Conservation (phyloP, 2,888 invertebrate genomes). For the Aquatica leii region DNA sequence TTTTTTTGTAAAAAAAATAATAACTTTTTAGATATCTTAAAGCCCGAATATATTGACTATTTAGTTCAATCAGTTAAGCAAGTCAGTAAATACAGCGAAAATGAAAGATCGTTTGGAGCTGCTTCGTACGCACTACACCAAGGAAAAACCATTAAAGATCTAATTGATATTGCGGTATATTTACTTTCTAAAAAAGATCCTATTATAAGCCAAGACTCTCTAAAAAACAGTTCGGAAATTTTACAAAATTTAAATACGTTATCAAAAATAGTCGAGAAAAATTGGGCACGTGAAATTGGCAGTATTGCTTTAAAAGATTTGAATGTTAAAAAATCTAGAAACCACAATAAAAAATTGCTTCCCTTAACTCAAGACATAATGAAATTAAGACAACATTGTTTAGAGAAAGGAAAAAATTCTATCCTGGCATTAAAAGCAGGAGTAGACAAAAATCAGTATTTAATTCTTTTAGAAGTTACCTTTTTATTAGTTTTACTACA, state of each 20-base stretch:
- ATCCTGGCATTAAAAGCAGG: too few relatives aligned
- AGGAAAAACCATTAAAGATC: too few relatives aligned
- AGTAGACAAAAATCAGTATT: too few relatives aligned
- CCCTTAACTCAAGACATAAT: slow-evolving; percentile 2
- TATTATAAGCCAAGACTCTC: background rate
- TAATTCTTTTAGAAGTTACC: background rate
- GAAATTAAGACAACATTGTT: background rate
- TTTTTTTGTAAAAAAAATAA: too few relatives aligned
- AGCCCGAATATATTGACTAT: slow-evolving; percentile 8
- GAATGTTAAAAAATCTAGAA: slow-evolving; percentile 2
- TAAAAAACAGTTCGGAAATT: too few relatives aligned
- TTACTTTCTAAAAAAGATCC: background rate
- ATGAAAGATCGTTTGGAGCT: background rate
- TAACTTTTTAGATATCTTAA: too few relatives aligned
- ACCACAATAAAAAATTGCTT: background rate
- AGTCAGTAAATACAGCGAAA: background rate
- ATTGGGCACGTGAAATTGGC: background rate
- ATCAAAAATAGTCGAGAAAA: background rate
- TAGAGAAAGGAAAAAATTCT: too few relatives aligned
- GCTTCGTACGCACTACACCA: background rate
- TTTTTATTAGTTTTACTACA: slow-evolving; percentile 17
- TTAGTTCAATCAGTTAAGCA: background rate
- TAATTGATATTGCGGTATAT: background rate
- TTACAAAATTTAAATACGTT: too few relatives aligned
- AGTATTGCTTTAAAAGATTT: slow-evolving; percentile 1